Percentiles rank a stretch among this genome's conserved stretches.
phyloP scores from a whole-genome alignment of 2,113 vertebrate genomes.

The Chamaea fasciata region DNA sequence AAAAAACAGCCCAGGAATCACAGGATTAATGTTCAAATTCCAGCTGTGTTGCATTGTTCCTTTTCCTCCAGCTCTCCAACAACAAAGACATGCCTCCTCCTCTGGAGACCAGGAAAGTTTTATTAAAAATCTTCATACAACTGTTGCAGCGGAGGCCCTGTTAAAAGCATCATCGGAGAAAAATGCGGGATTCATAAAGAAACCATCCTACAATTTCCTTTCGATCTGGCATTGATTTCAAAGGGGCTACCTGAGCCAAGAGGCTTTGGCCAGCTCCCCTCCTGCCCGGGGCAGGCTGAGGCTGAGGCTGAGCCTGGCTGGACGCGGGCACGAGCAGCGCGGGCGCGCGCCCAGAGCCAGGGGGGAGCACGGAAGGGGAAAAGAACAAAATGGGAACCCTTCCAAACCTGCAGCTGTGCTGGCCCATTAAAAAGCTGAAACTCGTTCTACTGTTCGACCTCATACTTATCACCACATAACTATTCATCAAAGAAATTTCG shows the following conservation, averaged over 20 bases:
- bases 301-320: not conserved
- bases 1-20: slow-evolving; percentile 68
- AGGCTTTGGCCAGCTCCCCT: slow-evolving; percentile 42
- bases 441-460: slow-evolving; percentile 80
- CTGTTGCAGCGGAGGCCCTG: slow-evolving; percentile 64
- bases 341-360: not conserved
- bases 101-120: slow-evolving; percentile 73
- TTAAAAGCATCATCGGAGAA: slow-evolving; percentile 60
- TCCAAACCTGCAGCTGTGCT: slow-evolving; percentile 84
- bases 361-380: not conserved
- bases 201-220: slow-evolving; percentile 67
- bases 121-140: slow-evolving; percentile 78
- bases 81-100: slow-evolving; percentile 75
- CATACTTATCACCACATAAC: slow-evolving; percentile 90
- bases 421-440: slow-evolving; percentile 82
- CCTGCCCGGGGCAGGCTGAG: not conserved
- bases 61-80: slow-evolving; percentile 70
- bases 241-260: slow-evolving; percentile 58
- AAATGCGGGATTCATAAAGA: slow-evolving; percentile 65
- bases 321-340: not conserved
- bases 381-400: slow-evolving; percentile 50
- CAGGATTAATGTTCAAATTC: slow-evolving; percentile 69
- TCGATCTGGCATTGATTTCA: slow-evolving; percentile 75
- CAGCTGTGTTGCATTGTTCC: slow-evolving; percentile 72
- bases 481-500: slow-evolving; percentile 95